These are phyloP conservation scores for Macheiramphus alcinus DNA, from an alignment of 2,113 vertebrate species.

Conservation along the genomic window DNA sequence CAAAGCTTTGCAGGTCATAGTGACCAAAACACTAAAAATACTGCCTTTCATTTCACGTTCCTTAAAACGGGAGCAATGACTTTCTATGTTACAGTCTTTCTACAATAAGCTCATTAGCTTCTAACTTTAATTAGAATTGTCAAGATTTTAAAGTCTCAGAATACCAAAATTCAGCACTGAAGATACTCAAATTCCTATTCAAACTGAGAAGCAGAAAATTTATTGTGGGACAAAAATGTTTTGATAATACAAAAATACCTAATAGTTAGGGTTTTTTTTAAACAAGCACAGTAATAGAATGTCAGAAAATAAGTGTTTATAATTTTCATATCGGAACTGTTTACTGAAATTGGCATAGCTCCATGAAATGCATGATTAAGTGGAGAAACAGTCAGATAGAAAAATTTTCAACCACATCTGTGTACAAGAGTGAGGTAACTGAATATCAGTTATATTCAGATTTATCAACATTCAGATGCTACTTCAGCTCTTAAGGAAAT, in stretches of 20 bases:
- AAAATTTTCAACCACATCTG: not conserved
- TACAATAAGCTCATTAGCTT: not conserved
- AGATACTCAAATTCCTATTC: not conserved
- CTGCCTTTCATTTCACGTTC: not conserved
- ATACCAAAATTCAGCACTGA: not conserved
- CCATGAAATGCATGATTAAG: not conserved
- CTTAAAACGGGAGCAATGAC: not conserved
- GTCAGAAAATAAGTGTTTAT: not conserved
- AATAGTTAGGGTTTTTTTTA: not conserved
- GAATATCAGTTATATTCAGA: not conserved
- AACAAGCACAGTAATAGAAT: not conserved
- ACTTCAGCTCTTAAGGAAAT: not conserved
- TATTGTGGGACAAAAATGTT: not conserved
- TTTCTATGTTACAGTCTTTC: not conserved
- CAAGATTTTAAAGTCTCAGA: not conserved
- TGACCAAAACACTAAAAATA: not conserved
- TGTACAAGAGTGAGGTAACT: not conserved
- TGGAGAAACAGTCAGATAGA: not conserved
- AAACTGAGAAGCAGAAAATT: not conserved
- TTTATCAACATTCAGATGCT: not conserved
- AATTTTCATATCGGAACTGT: not conserved
- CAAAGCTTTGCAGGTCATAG: not conserved
- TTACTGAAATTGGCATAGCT: not conserved
- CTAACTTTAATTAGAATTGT: not conserved
- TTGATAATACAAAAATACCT: not conserved